These are phyloP conservation scores for Camelus bactrianus DNA, from an alignment of 2,113 vertebrate species.

Conservation along the genomic window DNA sequence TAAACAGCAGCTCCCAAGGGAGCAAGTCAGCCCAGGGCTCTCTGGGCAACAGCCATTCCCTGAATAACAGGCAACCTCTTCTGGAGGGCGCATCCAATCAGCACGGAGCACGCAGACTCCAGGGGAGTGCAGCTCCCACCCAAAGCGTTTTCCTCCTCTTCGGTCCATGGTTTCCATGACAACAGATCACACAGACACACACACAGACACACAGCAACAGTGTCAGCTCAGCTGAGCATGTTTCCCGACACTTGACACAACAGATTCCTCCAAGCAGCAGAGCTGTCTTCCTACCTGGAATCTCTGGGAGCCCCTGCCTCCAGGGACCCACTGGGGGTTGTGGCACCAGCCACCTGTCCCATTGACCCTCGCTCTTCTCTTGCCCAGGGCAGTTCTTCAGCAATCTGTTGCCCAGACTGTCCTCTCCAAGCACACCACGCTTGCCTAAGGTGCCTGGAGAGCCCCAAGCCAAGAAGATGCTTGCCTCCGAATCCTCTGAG, in stretches of 20 bases:
- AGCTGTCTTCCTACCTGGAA: background rate
- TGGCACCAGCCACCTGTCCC: background rate
- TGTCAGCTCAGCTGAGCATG: background rate
- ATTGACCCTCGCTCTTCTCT: background rate
- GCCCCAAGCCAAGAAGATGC: background rate
- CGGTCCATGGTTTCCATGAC: conserved; percentile 32
- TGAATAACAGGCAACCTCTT: background rate
- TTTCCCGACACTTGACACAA: background rate
- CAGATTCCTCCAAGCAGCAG: background rate
- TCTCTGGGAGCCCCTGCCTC: background rate
- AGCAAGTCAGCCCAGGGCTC: background rate
- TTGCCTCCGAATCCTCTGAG: background rate
- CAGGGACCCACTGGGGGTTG: background rate
- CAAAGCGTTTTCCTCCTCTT: background rate
- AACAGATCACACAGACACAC: background rate
- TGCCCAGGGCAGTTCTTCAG: background rate
- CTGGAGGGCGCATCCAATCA: background rate
- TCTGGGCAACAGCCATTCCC: background rate
- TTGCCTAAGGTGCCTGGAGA: background rate
- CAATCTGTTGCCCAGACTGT: background rate
- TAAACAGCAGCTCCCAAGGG: background rate
- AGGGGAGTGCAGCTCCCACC: background rate
- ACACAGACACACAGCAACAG: background rate
- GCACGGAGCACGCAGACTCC: background rate
- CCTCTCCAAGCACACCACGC: fast-evolving